Conservation (phyloP, 2,888 invertebrate genomes). For the Neria commutata region DNA sequence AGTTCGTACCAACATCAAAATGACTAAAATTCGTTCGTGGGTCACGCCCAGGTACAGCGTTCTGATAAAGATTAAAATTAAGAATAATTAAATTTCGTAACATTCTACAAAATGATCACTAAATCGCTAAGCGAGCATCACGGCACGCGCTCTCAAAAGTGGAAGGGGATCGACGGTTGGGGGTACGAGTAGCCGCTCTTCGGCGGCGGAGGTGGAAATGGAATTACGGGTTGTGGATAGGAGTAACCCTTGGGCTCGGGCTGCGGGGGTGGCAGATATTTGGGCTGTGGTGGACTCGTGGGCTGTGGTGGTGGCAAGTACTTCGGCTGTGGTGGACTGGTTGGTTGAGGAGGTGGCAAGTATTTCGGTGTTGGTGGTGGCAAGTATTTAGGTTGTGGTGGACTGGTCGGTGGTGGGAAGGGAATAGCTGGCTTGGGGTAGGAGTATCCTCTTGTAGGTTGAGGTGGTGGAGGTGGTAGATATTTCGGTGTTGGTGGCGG, state of each 20-base stretch:
- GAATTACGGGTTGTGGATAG: conserved; percentile 40
- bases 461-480: conserved; percentile 27
- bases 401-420: conserved; percentile 35
- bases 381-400: neutral
- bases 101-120: conserved; percentile 38
- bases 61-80: conserved; percentile 49
- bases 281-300: conserved; percentile 30
- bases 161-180: conserved; percentile 43
- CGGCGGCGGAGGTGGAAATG: conserved; percentile 36
- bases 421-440: conserved; percentile 39
- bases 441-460: conserved; percentile 29
- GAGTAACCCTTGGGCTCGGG: conserved; percentile 33
- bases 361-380: conserved; percentile 28
- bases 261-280: conserved; percentile 35
- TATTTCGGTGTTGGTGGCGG: conserved; percentile 33
- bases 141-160: conserved; percentile 34
- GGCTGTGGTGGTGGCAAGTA: conserved; percentile 36
- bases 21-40: conserved; percentile 52
- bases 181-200: conserved; percentile 46
- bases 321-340: conserved; percentile 29
- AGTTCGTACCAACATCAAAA: conserved; percentile 48
- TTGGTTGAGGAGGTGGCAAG: conserved; percentile 34
- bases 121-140: conserved; percentile 35
- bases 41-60: conserved; percentile 39
- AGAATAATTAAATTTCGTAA: conserved; percentile 49